Evolutionary conservation across 1,140 invertebrate genomes (phyloP), one percentile per base, ranked within the genome.

Genomic region (Monochamus saltuarius): DNA sequence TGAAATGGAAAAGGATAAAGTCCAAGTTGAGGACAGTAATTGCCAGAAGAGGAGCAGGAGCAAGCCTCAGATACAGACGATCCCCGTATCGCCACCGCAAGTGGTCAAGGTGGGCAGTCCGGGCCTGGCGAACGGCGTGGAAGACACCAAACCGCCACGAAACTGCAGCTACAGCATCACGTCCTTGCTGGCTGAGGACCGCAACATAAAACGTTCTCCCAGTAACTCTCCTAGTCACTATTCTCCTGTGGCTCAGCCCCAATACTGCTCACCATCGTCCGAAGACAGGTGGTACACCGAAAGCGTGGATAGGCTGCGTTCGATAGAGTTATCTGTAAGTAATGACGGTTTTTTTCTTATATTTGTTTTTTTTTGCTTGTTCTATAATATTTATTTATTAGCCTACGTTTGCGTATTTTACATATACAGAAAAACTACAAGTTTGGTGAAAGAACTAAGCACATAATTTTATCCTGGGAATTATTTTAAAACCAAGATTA

Each of bases 151-250:
- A 56, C 60, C 67, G 22, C 36, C 67, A 14, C 55, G 62, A 40
- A 75, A 75, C 57, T 68, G 86, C 70, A 89, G 85, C 46, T 67
- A 67, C 76, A 90, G 88, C 78, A 90, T 90, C 75, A 88, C 87
- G 62, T 89, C 88, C 61, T 78, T 90, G 68, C 76, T 90, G 56
- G 87, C 86, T 16, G 75, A 75, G 17, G 74, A 76, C 64, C 68
- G 53, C 14, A 62, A 49, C 38, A 43, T 62, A 17, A 70, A 67
- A 59, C 64, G 66, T 42, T 73, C 70, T 36, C 72, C 71, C 9
- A 70, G 64, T 54, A 68, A 70, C 43, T 76, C 73, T 55, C 73
- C 75, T 73, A 76, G 72, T 74, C 73, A 74, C 61, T 76, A 69
- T 67, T 64, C 54, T 19, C 59, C 68, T 17, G 67, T 64, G 17